Base-by-base conservation (phyloP, 2,113 vertebrate genomes). In the Butorides virescens region DNA sequence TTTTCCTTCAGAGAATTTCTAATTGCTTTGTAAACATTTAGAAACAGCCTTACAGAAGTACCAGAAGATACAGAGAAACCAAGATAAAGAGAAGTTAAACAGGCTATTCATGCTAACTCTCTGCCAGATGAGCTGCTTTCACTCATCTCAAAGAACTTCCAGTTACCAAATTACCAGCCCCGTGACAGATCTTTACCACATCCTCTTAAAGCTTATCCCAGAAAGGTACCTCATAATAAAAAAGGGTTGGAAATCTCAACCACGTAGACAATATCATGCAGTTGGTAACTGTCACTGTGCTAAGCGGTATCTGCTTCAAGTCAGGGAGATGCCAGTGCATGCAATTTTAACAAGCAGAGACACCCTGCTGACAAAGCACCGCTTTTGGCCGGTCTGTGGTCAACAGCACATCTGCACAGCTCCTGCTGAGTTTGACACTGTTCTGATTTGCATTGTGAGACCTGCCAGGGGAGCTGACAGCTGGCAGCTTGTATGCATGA, bases 191-290 rank as follows among this genome's bases (percentile, higher is more conserved):
- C 15, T 85, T 89, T 44, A 88, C 37, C 49, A 53, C 46, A 72
- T 46, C 30, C 73, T 72, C 56, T 52, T 75, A 85, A 84, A 88
- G 50, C 22, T 94, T 39, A 76, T 80, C 55, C 46, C 63, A 77
- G 23, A 67, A 72, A 65, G 18, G 19, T 46, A 15, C 30, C 39
- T 47, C 12, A 4, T 15, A 81, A 8, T n/a, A 85, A 85, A 53
- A 8, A 71, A 53, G 25, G 37, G 30, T 0, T 77, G 62, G 56
- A 89, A 92, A 77, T 49, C 67, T 42, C 66, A 82, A 23, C 44
- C 70, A 59, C 11, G 0, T 0, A 5, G 21, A n/a, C 11, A 36
- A 13, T 1, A 34, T 15, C 30, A 10, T 9, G 15, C 22, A n/a
- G 29, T 39, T 34, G 78, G 66, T 26, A 77, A 75, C 25, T 61